A percentile compares a stretch with the other conserved stretches of the same genome.
Evolutionary conservation across 2,797 vertebrate species (phyloP).

Genomic region (Columba guinea): DNA sequence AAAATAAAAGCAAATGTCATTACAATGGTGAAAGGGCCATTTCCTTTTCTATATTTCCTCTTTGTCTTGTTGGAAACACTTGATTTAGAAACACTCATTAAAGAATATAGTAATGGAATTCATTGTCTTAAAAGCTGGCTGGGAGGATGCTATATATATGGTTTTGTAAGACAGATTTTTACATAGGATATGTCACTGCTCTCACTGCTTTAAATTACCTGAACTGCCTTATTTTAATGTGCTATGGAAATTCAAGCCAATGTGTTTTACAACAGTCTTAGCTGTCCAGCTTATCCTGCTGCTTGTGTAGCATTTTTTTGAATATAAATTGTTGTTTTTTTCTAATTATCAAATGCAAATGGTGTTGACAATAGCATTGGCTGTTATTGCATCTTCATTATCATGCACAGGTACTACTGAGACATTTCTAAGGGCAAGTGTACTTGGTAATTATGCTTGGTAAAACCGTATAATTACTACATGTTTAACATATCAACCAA

Average conservation of each 20-base stretch:
- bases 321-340: background rate
- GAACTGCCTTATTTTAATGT: background rate
- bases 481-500: constrained; percentile 13
- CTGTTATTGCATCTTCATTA: constrained; percentile 11
- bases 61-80: background rate
- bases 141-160: background rate
- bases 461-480: constrained; percentile 46
- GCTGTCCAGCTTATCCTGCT: background rate
- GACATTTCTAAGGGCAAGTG: constrained; percentile 26
- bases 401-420: background rate
- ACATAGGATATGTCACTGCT: background rate
- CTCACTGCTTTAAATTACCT: background rate
- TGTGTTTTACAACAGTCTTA: background rate
- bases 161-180: background rate
- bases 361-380: background rate
- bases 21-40: background rate
- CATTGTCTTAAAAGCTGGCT: background rate
- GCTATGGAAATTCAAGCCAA: background rate
- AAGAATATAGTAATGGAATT: background rate
- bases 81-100: background rate
- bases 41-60: background rate
- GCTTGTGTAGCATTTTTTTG: background rate
- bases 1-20: background rate
- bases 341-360: constrained; percentile 24
- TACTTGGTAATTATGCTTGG: constrained; percentile 12